Conservation (phyloP, 2,888 invertebrate genomes). For the Acleris sparsana region DNA sequence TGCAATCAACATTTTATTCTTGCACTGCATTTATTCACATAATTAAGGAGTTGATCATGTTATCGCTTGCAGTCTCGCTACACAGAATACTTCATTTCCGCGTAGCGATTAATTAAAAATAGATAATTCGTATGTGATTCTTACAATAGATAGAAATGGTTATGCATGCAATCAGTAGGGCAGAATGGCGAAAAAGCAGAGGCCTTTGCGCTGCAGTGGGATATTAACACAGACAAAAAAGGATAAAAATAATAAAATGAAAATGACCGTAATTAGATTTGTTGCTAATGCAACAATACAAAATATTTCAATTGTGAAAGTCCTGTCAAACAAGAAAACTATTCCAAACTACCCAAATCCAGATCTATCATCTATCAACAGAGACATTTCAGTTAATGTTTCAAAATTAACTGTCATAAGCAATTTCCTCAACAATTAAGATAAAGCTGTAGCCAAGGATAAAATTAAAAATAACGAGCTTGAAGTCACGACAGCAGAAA, state of each 20-base stretch:
- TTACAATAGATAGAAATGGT: no score
- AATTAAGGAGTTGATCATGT: conserved; percentile 8
- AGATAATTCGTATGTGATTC: no score
- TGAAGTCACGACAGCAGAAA: conserved; percentile 49
- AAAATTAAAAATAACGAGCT: conserved; percentile 44
- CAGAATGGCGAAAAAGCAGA: no score
- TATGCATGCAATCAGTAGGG: no score
- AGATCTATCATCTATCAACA: neutral
- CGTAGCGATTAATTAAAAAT: neutral
- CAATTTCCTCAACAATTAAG: conserved; percentile 51
- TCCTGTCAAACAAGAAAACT: neutral
- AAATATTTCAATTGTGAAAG: neutral
- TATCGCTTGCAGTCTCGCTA: conserved; percentile 12
- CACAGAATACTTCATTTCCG: neutral
- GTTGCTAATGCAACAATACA: no score
- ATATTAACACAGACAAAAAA: no score
- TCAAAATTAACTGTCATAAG: conserved; percentile 24
- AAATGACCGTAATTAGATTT: no score
- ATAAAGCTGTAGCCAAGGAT: conserved; percentile 46
- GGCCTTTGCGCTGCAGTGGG: no score
- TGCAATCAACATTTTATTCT: conserved; percentile 28
- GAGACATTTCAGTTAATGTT: conserved; percentile 1
- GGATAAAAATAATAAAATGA: no score
- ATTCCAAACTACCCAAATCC: neutral
- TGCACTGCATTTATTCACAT: conserved; percentile 10